phyloP scores from a whole-genome alignment of 1,140 invertebrate species.

The Drosophila fuyamai region DNA sequence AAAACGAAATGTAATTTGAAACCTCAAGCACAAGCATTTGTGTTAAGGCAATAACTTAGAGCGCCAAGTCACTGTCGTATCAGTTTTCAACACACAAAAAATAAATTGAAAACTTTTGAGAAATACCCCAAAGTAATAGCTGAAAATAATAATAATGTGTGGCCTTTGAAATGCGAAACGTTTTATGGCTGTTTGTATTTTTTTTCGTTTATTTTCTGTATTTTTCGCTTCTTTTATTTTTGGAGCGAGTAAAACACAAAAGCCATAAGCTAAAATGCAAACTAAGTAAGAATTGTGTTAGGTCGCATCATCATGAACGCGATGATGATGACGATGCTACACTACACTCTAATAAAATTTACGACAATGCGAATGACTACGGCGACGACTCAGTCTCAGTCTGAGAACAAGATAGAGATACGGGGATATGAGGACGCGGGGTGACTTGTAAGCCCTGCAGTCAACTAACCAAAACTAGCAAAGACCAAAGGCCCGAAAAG shows the following conservation, averaged over 20 bases:
- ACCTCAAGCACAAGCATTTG: slow-evolving; percentile 17
- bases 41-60: slow-evolving; percentile 42
- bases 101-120: slow-evolving; percentile 63
- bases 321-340: slow-evolving; percentile 47
- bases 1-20: slow-evolving; percentile 31
- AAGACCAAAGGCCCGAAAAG: slow-evolving; percentile 63
- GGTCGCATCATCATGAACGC: slow-evolving; percentile 35
- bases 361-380: slow-evolving; percentile 76
- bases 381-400: slow-evolving; percentile 47
- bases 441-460: slow-evolving; percentile 61
- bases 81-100: slow-evolving; percentile 45
- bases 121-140: slow-evolving; percentile 36
- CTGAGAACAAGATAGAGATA: slow-evolving; percentile 17
- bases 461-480: slow-evolving; percentile 53
- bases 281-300: slow-evolving; percentile 70
- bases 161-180: slow-evolving; percentile 67
- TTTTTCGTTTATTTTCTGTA: slow-evolving; percentile 7
- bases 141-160: slow-evolving; percentile 59
- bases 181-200: slow-evolving; percentile 42
- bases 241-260: slow-evolving; percentile 46
- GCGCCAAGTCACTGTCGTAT: slow-evolving; percentile 38
- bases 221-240: slow-evolving; percentile 4
- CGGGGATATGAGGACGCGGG: background rate
- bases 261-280: slow-evolving; percentile 67
- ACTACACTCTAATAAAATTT: slow-evolving; percentile 79